These are phyloP conservation scores for Pycnonotus jocosus DNA, from an alignment of 2,113 vertebrate species.

Conservation along the genomic window DNA sequence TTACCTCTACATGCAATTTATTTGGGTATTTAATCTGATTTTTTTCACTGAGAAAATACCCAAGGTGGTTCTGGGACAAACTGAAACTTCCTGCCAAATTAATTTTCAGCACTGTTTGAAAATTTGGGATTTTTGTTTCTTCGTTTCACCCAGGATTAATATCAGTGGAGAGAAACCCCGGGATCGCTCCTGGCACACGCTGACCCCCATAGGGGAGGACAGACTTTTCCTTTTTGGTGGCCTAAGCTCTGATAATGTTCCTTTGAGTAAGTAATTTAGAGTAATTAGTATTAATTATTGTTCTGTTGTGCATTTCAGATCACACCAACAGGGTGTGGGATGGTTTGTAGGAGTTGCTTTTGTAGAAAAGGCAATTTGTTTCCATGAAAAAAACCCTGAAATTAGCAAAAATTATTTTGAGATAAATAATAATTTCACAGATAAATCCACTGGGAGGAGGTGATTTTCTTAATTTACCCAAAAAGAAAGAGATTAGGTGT, in stretches of 20 bases:
- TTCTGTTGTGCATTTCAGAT: neutral
- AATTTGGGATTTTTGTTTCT: neutral
- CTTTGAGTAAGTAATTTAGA: constrained; percentile 80
- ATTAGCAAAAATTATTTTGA: neutral
- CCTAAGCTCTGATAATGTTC: constrained; percentile 87
- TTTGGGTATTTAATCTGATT: neutral
- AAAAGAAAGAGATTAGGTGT: neutral
- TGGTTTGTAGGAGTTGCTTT: neutral
- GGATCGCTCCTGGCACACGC: constrained; percentile 90
- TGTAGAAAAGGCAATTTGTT: neutral
- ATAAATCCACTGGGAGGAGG: neutral
- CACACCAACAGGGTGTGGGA: neutral
- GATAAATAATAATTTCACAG: neutral
- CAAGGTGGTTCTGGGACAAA: neutral
- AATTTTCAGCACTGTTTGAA: neutral
- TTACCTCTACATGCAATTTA: neutral
- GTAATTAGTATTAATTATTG: accelerated
- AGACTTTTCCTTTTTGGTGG: constrained; percentile 91
- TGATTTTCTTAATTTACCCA: neutral
- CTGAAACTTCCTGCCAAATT: neutral
- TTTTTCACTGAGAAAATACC: neutral
- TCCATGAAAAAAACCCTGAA: neutral
- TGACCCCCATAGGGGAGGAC: constrained; percentile 83
- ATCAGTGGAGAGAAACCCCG: constrained; percentile 74
- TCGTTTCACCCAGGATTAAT: constrained; percentile 70